Percentiles rank a stretch among this genome's conserved stretches.
Evolutionary conservation across 2,797 vertebrate species (phyloP).

Genomic region (Denticeps clupeoides): DNA sequence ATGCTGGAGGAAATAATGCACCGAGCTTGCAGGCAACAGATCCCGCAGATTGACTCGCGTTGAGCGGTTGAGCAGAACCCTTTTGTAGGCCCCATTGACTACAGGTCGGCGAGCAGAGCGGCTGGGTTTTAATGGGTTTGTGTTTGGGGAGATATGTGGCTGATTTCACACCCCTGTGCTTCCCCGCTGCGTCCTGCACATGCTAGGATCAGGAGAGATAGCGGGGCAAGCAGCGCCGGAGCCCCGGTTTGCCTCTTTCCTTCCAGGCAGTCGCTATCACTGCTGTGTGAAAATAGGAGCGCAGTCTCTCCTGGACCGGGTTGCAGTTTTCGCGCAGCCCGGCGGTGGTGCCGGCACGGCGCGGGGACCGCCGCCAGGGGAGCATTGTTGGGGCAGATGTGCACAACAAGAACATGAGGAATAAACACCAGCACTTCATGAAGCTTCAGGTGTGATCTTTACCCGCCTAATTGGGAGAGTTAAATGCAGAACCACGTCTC

Average conservation of each 20-base stretch:
- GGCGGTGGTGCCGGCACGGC: too few species aligned
- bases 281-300: conserved; percentile 28
- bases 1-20: conserved; percentile 11
- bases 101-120: conserved; percentile 28
- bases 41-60: conserved; percentile 38
- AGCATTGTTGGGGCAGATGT: too few species aligned
- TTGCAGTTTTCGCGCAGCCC: too few species aligned
- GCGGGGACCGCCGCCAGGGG: too few species aligned
- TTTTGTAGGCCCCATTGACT: conserved; percentile 46
- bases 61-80: conserved; percentile 40
- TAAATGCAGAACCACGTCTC: too few species aligned
- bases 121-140: conserved; percentile 18
- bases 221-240: conserved; percentile 12
- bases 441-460: too few species aligned
- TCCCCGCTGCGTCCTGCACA: conserved; percentile 13
- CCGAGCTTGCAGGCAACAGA: conserved; percentile 27
- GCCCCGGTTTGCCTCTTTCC: conserved; percentile 8
- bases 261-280: conserved; percentile 27
- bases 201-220: conserved; percentile 24
- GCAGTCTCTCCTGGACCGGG: conserved; percentile 19
- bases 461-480: too few species aligned
- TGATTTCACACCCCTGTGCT: conserved; percentile 29
- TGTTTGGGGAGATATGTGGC: conserved; percentile 29
- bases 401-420: too few species aligned
- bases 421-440: too few species aligned